These are phyloP conservation scores for Synergus itoensis DNA, from an alignment of 2,888 invertebrate species.

Conservation along the genomic window DNA sequence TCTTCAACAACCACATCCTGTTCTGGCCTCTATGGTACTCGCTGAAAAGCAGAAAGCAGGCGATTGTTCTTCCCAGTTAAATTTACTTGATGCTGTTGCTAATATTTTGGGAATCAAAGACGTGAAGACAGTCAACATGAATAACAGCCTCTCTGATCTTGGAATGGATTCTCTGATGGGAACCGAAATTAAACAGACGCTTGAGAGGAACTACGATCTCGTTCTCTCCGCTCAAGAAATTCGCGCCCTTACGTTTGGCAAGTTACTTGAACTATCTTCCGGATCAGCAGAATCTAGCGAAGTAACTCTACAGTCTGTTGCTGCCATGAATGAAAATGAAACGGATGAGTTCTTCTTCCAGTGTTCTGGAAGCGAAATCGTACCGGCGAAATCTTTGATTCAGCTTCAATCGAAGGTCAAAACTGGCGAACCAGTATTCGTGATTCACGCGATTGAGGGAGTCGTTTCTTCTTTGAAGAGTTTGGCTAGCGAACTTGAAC, in stretches of 20 bases:
- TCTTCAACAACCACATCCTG: slow-evolving; percentile 92
- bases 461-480: slow-evolving; percentile 85
- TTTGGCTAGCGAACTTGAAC: slow-evolving; percentile 86
- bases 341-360: slow-evolving; percentile 73
- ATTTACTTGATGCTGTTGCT: slow-evolving; percentile 88
- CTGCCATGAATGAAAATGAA: slow-evolving; percentile 60
- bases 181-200: slow-evolving; percentile 97
- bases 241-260: slow-evolving; percentile 88
- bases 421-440: slow-evolving; percentile 81
- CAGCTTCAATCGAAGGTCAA: slow-evolving; percentile 82
- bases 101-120: slow-evolving; percentile 96
- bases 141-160: slow-evolving; percentile 92
- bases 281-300: slow-evolving; percentile 63
- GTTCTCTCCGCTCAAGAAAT: slow-evolving; percentile 95
- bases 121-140: slow-evolving; percentile 86
- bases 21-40: slow-evolving; percentile 90
- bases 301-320: slow-evolving; percentile 51
- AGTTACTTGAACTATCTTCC: slow-evolving; percentile 82
- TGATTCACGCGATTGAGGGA: slow-evolving; percentile 94
- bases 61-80: slow-evolving; percentile 80
- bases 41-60: slow-evolving; percentile 89
- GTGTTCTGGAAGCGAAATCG: slow-evolving; percentile 82
- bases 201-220: slow-evolving; percentile 95
- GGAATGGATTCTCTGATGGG: slow-evolving; percentile 99
- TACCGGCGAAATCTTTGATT: slow-evolving; percentile 87